These are phyloP conservation scores for Rhea pennata DNA, from an alignment of 2,113 vertebrate genomes.

Conservation along the genomic window DNA sequence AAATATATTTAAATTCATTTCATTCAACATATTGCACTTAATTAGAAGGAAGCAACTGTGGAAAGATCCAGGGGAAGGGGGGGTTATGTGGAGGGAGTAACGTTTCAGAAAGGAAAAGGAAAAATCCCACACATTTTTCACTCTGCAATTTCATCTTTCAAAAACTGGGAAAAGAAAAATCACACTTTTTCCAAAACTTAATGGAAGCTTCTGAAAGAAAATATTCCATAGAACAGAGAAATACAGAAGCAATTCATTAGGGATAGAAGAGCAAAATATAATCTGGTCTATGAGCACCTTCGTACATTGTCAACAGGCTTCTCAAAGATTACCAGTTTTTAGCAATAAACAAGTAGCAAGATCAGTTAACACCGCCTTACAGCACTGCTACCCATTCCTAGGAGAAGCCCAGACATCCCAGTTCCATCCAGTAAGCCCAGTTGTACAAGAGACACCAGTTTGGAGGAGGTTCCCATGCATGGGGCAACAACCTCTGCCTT, in stretches of 20 bases:
- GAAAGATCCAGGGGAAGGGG: background rate
- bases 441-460: background rate
- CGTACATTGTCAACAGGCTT: background rate
- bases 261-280: background rate
- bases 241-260: background rate
- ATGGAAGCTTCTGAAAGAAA: background rate
- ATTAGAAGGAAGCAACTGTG: background rate
- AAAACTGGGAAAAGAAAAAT: background rate
- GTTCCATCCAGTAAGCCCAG: background rate
- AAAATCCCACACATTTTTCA: background rate
- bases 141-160: background rate
- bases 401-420: background rate
- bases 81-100: background rate
- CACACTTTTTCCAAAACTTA: background rate
- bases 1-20: background rate
- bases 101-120: background rate
- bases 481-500: background rate
- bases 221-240: background rate
- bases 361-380: background rate
- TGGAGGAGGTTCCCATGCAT: rapidly evolving
- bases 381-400: background rate
- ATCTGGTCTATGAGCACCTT: background rate
- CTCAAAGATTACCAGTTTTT: background rate
- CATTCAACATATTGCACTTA: background rate
- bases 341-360: background rate